These are phyloP conservation scores for Drosophila ambigua DNA, from an alignment of 1,140 invertebrate species.

Conservation along the genomic window DNA sequence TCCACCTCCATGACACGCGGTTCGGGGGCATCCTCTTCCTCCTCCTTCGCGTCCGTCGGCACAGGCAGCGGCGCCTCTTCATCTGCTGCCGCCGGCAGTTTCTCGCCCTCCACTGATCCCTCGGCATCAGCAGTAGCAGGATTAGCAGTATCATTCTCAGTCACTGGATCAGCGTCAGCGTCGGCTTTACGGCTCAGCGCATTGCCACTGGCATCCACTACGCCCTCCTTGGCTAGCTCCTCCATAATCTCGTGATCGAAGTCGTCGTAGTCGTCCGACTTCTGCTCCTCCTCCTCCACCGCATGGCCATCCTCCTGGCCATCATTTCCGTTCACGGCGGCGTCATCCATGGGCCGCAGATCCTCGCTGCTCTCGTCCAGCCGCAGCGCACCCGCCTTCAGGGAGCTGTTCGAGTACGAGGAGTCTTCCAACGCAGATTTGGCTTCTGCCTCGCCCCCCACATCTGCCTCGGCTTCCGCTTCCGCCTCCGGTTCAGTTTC, in stretches of 20 bases:
- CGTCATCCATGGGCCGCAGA: not conserved
- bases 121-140: not conserved
- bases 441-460: not conserved
- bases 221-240: slow-evolving; percentile 62
- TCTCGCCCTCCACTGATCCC: too few relatives aligned
- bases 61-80: not conserved
- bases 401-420: slow-evolving; percentile 27
- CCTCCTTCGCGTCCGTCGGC: not conserved
- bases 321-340: not conserved
- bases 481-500: not conserved
- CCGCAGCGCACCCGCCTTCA: slow-evolving; percentile 40
- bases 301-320: too few relatives aligned
- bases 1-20: slow-evolving; percentile 22
- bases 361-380: slow-evolving; percentile 53
- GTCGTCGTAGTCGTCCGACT: slow-evolving; percentile 49
- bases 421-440: slow-evolving; percentile 5
- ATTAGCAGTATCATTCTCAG: not conserved
- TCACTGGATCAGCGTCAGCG: not conserved
- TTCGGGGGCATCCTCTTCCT: slow-evolving; percentile 11
- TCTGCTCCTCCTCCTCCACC: not conserved
- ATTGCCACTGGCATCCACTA: slow-evolving; percentile 66
- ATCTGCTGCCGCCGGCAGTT: not conserved
- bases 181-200: slow-evolving; percentile 49
- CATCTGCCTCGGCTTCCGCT: slow-evolving; percentile 27
- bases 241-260: slow-evolving; percentile 66